Evolutionary conservation across 2,888 invertebrate species (phyloP).

Genomic region (Ornithoptera alexandrae): DNA sequence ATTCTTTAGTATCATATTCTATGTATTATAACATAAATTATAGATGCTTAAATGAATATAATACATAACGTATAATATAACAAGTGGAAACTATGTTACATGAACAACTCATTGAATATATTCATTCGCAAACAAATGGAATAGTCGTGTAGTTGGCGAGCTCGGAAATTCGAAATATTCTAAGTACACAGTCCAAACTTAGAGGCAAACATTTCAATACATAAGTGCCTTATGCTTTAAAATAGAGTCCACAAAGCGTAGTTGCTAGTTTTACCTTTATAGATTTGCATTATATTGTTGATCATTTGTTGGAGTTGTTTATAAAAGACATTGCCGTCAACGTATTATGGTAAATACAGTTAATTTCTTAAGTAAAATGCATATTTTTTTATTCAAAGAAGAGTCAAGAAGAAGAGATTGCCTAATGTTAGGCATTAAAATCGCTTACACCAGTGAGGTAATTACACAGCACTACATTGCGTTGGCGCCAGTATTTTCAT

Average conservation of each 20-base stretch:
- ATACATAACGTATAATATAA: conserved; percentile 35
- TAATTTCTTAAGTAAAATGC: not conserved
- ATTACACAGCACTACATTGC: too few relatives aligned
- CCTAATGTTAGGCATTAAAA: not conserved
- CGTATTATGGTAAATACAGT: not conserved
- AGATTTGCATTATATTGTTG: not conserved
- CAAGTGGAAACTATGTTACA: conserved; percentile 50
- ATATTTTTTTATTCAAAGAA: not conserved
- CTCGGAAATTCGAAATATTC: conserved; percentile 60
- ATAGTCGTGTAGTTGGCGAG: conserved; percentile 66
- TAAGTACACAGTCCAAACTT: conserved; percentile 32
- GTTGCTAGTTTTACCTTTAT: not conserved
- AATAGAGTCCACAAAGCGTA: not conserved
- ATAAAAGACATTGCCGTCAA: not conserved
- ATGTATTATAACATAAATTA: too few relatives aligned
- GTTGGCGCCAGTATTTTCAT: too few relatives aligned
- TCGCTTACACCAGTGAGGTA: too few relatives aligned
- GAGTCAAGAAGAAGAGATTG: not conserved
- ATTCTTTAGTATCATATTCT: too few relatives aligned
- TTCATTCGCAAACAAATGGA: conserved; percentile 65
- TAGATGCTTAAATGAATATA: not conserved
- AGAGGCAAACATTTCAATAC: conserved; percentile 13
- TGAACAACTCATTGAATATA: conserved; percentile 45
- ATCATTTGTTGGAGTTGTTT: not conserved
- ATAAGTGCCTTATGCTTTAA: conserved; percentile 13